Base-by-base conservation (phyloP, 2,888 invertebrate genomes). In the Platycheirus albimanus region DNA sequence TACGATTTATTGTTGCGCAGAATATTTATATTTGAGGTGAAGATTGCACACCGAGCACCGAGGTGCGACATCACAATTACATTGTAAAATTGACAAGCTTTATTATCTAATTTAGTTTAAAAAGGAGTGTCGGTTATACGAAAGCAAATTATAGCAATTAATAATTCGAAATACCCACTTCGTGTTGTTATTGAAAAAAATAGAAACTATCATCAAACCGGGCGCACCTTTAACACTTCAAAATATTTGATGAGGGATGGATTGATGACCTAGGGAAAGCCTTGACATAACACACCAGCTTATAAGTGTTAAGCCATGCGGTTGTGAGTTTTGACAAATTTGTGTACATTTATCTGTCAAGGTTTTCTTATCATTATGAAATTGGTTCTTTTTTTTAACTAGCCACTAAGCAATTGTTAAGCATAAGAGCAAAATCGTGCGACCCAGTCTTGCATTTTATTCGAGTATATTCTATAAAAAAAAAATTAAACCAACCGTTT, bases 111-210 rank as follows among this genome's bases (percentile, higher is more conserved):
- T 49, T 49, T 11, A 10, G 8, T 54, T 52, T 43, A 36, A n/a
- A 10, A 38, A 69, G 69, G 69, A 61, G 69, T 58, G 76, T 24
- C 76, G 30, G 28, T 36, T 20, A 41, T 36, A 33, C 41, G 15
- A 13, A 33, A 49, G 43, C 47, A 58, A 67, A 58, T 49, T 33
- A 17, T 49, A 28, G 63, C 28, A 63, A 61, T 61, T 41, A 38
- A 28, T 45, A 45, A 51, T 38, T 45, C 5, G n/a, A 63, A 61
- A 63, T n/a, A n/a, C n/a, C n/a, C 52, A 61, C 28, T 38, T 52
- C 13, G 19, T 63, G 70, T 43, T 52, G 51, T 56, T 75, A 64
- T 70, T 70, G 70, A 54, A 45, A 54, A 7, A 10, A 49, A 36
- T 33, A 38, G 13, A 61, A 61, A 52, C 51, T 20, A n/a, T n/a